Evolutionary conservation across 1,140 invertebrate species (phyloP), one percentile per base, ranked within the genome.

Genomic region (Megathymus violae): DNA sequence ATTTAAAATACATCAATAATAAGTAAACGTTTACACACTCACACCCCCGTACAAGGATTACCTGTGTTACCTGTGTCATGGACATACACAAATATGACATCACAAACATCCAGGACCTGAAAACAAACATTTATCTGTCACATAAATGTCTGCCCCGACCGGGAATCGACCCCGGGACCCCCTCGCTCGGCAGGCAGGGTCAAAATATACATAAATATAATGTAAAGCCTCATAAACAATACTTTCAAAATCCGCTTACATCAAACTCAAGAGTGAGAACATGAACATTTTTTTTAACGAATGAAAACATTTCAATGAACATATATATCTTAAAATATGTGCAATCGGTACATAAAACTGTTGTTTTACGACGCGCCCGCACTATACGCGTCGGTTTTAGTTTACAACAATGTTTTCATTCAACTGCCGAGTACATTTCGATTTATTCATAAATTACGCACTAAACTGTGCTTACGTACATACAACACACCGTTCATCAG

Each of bases 331-430:
- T 64, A 15, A 43, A 64, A 66, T 70, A 73, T 73, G 66, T 72
- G 68, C 73, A 69, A 78, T 76, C 65, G 64, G 67, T 48, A 67
- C 78, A 81, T 85, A 85, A 85, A 85, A 78, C 75, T 50, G 48
- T 59, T 71, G 70, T 78, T 85, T 82, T 82, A 83, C 71, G 78
- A 73, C 38, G n/a, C 47, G 25, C 47, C 56, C 38, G 70, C 74
- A 80, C 65, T 74, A 44, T 56, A 56, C 31, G 40, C 40, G 52
- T 44, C 52, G 62, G 58, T 64, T 72, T 69, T 69, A 68, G 74
- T 81, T 76, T 75, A 74, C 78, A 77, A 80, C 80, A 75, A 79
- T 82, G 80, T 85, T 82, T 82, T 79, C 78, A 85, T 83, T 85
- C 71, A 80, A 64, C 66, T 72, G 51, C 63, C 60, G 68, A 58